These are phyloP conservation scores for Carabus problematicus DNA, from an alignment of 2,888 invertebrate genomes.

Conservation along the genomic window DNA sequence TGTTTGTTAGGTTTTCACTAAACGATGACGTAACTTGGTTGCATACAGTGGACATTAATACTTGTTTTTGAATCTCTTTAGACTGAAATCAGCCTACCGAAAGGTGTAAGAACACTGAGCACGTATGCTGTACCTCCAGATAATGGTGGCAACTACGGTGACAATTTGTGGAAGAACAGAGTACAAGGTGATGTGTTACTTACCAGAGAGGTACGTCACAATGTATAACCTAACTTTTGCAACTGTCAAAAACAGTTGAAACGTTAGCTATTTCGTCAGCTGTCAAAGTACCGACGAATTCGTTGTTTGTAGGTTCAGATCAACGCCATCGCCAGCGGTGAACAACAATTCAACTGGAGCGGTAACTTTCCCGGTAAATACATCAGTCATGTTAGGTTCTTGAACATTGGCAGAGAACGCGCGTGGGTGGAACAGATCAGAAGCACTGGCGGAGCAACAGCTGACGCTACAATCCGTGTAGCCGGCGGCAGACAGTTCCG, in stretches of 20 bases:
- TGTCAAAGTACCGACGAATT: neutral
- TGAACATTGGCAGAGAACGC: slow-evolving; percentile 30
- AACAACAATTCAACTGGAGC: slow-evolving; percentile 30
- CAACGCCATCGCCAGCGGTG: slow-evolving; percentile 4
- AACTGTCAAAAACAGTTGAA: no score
- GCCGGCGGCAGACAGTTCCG: slow-evolving; percentile 20
- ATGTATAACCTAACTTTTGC: no score
- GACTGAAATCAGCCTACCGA: neutral
- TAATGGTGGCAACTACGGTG: slow-evolving; percentile 33
- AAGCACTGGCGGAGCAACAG: slow-evolving; percentile 16
- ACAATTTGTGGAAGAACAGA: slow-evolving; percentile 26
- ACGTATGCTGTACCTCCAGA: slow-evolving; percentile 27
- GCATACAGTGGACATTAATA: no score
- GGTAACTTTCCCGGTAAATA: slow-evolving; percentile 24
- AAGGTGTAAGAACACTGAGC: neutral
- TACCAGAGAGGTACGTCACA: slow-evolving; percentile 21
- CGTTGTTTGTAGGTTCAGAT: slow-evolving; percentile 20
- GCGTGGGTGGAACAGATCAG: slow-evolving; percentile 18
- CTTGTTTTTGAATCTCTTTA: neutral
- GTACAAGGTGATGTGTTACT: slow-evolving; percentile 12
- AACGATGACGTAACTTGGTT: no score
- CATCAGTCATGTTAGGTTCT: slow-evolving; percentile 23
- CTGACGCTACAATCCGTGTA: slow-evolving; percentile 11
- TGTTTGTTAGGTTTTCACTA: no score
- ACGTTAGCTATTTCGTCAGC: no score